Base-by-base conservation (phyloP, 1,140 invertebrate species). In the Apis florea region DNA sequence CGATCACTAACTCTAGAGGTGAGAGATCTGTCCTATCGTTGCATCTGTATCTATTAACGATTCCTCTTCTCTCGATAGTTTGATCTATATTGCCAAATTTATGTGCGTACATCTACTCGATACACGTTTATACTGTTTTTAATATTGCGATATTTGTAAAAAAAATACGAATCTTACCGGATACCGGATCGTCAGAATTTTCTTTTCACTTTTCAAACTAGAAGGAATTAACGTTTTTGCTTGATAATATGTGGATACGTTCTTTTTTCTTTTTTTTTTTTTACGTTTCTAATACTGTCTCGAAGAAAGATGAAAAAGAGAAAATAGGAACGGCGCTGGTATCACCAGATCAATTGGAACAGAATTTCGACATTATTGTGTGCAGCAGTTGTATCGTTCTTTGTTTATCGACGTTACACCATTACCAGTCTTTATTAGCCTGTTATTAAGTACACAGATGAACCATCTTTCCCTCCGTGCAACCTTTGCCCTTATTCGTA, bases 401-500 rank as follows among this genome's bases (percentile, higher is more conserved):
- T 40, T 8, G 54, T 54, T 15, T 15, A 15, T 54, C 56, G 31
- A 47, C 21, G 40, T 51, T 68, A 51, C 19, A 40, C 6, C 13
- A 12, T 47, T 67, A 67, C 10, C 40, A n/a, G 47, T 13, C 12
- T 21, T 66, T 66, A 66, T 66, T 66, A 66, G 49, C 24, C 5
- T 17, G 53, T 56, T 56, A 9, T 56, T 40, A 56, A 56, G 53
- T 47, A 10, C 26, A 26, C 31, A 71, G 66, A 56, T 78, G 76
- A 70, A 58, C 13, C 56, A 11, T 59, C 17, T 53, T 70, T 4
- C 17, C 51, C 70, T 15, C 31, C 13, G n/a, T 73, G 26, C 56
- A 79, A 74, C 71, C 59, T 80, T 80, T 80, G 71, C 71, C 71
- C 79, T 80, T 80, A 80, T 58, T 75, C n/a, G n/a, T 74, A 26